Conservation (phyloP, 2,113 vertebrate species). For the Phyllostomus hastatus region DNA sequence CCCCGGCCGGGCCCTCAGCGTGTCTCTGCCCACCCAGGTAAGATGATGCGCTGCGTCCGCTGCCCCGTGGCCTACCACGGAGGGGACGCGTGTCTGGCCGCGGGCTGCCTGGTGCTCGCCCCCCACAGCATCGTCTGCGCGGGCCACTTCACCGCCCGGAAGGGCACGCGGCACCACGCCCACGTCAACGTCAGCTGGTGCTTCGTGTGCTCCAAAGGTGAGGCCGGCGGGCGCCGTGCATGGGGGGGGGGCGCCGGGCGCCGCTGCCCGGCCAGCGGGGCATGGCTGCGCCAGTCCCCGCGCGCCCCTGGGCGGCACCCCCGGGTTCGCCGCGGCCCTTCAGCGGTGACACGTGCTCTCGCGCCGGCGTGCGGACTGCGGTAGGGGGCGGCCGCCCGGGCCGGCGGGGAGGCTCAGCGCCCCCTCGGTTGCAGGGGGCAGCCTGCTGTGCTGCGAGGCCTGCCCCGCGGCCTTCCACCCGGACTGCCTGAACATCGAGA, state of each 20-base stretch:
- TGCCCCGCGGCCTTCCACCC: conserved; percentile 98
- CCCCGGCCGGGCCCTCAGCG: neutral
- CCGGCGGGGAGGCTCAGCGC: neutral
- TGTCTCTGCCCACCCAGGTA: conserved; percentile 80
- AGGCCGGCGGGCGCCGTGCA: neutral
- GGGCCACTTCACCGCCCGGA: conserved; percentile 92
- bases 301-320: neutral
- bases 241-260: too few species aligned
- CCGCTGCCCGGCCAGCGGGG: neutral
- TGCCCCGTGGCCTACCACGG: conserved; percentile 95
- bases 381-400: too few species aligned
- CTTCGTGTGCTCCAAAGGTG: conserved; percentile 98
- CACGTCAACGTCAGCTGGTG: conserved; percentile 99
- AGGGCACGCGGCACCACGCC: conserved; percentile 93
- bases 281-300: neutral
- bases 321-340: too few species aligned
- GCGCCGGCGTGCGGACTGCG: too few species aligned
- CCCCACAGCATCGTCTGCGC: conserved; percentile 92
- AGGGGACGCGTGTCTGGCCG: conserved; percentile 93
- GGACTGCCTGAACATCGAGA: conserved; percentile 96
- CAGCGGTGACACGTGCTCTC: too few species aligned
- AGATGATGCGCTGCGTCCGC: conserved; percentile 95
- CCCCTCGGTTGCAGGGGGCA: conserved; percentile 86
- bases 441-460: conserved; percentile 96
- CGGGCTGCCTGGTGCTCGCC: conserved; percentile 90